phyloP scores from a whole-genome alignment of 2,113 vertebrate genomes.

The Cettia cetti region DNA sequence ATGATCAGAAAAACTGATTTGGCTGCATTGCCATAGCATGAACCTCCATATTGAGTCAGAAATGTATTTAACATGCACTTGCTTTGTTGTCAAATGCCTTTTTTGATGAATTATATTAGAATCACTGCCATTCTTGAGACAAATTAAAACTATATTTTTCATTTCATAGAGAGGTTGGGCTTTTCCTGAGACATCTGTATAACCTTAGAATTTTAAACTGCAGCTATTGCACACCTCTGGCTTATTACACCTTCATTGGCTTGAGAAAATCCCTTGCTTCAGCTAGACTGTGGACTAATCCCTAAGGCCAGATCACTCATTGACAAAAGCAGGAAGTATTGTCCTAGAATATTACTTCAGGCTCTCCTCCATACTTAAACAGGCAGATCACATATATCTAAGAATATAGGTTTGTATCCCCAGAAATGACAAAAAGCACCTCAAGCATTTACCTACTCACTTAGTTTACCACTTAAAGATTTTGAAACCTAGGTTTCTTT shows the following conservation, averaged over 20 bases:
- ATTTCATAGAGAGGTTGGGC: background rate
- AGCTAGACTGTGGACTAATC: background rate
- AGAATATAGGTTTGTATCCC: constrained; percentile 5
- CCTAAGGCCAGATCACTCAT: constrained; percentile 1
- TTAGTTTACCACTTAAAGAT: background rate
- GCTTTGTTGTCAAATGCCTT: background rate
- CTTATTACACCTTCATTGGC: background rate
- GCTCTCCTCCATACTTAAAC: background rate
- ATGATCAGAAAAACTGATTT: background rate
- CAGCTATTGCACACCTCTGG: background rate
- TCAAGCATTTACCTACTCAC: background rate
- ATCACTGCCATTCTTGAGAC: background rate
- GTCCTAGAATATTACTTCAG: constrained; percentile 23
- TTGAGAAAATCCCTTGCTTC: background rate
- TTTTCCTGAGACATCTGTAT: background rate
- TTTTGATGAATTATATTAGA: background rate
- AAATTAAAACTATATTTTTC: background rate
- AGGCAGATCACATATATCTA: constrained; percentile 5
- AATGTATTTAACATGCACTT: background rate
- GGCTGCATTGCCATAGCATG: background rate
- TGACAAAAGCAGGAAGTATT: constrained; percentile 18
- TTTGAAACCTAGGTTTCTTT: background rate
- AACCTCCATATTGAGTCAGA: background rate
- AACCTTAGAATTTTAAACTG: constrained; percentile 24
- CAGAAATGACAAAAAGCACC: background rate